These are phyloP conservation scores for Hippopotamyrus pictus DNA, from an alignment of 2,797 vertebrate species.

Conservation along the genomic window DNA sequence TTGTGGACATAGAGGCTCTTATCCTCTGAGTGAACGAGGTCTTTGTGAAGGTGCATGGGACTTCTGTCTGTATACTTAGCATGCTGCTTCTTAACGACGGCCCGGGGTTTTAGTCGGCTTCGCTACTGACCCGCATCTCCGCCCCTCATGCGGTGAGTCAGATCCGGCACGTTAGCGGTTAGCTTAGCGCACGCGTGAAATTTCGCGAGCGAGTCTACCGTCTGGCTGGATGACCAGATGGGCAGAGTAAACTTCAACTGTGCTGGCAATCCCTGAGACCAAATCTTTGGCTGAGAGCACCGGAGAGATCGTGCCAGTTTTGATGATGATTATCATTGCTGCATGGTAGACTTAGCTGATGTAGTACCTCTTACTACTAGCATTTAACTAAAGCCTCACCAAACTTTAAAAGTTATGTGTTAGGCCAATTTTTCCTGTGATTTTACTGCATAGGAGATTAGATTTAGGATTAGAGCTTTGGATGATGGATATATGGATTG, in stretches of 20 bases:
- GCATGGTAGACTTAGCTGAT: background rate
- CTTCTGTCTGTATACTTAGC: background rate
- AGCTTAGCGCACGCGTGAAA: background rate
- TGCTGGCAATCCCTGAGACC: background rate
- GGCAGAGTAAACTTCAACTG: conserved; percentile 7
- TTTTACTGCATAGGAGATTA: background rate
- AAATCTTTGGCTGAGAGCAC: background rate
- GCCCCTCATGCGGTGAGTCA: background rate
- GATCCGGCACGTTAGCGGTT: background rate
- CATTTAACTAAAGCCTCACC: background rate
- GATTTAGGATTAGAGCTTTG: background rate
- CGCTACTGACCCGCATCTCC: background rate
- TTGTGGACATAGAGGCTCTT: background rate
- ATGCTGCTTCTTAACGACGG: background rate
- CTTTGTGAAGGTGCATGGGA: background rate
- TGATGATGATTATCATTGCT: background rate
- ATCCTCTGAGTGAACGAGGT: background rate
- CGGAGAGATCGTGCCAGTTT: background rate
- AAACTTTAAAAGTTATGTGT: background rate
- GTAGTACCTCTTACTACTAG: background rate
- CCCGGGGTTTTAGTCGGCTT: background rate
- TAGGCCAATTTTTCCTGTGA: background rate
- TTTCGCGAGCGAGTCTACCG: background rate
- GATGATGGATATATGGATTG: background rate
- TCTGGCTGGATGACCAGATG: conserved; percentile 10